Base-by-base conservation (phyloP, 2,797 vertebrate genomes). In the Borostomias antarcticus region DNA sequence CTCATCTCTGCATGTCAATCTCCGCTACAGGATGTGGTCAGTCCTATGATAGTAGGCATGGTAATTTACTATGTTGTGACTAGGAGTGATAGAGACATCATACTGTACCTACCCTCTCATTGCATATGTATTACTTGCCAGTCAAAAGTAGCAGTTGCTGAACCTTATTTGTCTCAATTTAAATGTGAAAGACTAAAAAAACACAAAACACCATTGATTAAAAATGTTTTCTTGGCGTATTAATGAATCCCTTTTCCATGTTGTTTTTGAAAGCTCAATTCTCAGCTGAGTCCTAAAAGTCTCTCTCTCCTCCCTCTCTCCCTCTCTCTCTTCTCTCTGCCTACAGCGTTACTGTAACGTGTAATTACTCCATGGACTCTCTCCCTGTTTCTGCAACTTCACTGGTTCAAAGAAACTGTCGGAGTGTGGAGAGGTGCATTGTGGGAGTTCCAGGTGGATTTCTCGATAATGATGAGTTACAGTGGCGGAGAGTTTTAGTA, bases 401-500 rank as follows among this genome's bases (percentile, higher is more conserved):
- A 78, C 78, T 33, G 66, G 80, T 89, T 90, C 87, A 92, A 91
- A 90, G 88, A 87, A 87, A 85, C 87, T 85, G 86, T 88, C 79
- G 84, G 83, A 87, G 88, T 91, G 90, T 90, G 87, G 85, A 90
- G 88, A 79, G 80, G 79, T 79, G 88, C 86, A 91, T 92, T 91
- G 89, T 92, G 90, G 89, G 83, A 89, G 88, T 92, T 91, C 90
- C 91, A 92, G 91, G 91, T 92, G 91, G 90, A 92, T 91, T 91
- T 89, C 85, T 87, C 68, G 90, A 91, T 92, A 93, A 91, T 92
- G 92, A 92, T 88, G 90, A 85, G 76, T 82, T 69, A 77, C 84
- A 62, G 82, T 83, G 76, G 81, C 89, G 86, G 85, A 88, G 89
- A 89, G 88, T 89, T 88, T 91, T 89, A 90, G 89, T 91, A 89